A percentile compares a stretch with the other conserved stretches of the same genome.
phyloP scores from a whole-genome alignment of 2,113 vertebrate species.

The Saccopteryx bilineata region DNA sequence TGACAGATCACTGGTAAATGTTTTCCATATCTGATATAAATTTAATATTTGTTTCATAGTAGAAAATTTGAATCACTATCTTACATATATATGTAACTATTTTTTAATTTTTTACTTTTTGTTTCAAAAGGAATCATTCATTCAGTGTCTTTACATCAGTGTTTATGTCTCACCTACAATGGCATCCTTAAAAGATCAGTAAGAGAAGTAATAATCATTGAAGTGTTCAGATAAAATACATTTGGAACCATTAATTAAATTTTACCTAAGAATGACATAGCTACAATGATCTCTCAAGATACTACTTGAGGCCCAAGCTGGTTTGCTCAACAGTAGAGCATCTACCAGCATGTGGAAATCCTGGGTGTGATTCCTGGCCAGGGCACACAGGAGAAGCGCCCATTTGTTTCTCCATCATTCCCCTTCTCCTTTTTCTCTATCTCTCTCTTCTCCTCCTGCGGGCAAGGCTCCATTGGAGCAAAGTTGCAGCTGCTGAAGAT shows the following conservation, averaged over 20 bases:
- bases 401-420: no score
- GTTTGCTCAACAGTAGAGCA: no score
- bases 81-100: background rate
- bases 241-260: background rate
- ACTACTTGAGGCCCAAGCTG: background rate
- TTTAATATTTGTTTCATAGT: background rate
- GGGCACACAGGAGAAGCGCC: no score
- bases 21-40: background rate
- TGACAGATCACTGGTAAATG: background rate
- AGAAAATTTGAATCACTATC: background rate
- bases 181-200: background rate
- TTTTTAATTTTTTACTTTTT: background rate
- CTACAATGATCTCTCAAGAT: background rate
- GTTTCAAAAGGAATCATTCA: background rate
- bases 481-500: no score
- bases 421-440: no score
- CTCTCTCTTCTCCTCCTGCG: no score
- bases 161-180: background rate
- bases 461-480: no score
- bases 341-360: no score
- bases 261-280: background rate
- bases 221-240: background rate
- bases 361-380: no score
- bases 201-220: background rate
- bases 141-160: background rate